These are phyloP conservation scores for Drosophila atroscutellata DNA, from an alignment of 2,888 invertebrate species.

Conservation along the genomic window DNA sequence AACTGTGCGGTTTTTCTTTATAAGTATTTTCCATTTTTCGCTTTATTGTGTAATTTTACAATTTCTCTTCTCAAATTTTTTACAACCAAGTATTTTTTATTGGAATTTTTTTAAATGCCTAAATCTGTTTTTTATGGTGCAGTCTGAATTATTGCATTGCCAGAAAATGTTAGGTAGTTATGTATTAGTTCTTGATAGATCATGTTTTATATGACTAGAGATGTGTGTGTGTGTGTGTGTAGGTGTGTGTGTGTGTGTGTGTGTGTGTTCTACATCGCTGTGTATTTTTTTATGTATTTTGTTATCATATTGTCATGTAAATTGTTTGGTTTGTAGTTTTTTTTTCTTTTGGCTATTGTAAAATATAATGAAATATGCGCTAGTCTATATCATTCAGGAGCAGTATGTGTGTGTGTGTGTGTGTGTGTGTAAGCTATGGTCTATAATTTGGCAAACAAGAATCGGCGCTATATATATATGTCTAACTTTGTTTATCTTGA, in stretches of 20 bases:
- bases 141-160: constrained; percentile 75
- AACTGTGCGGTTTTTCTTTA: constrained; percentile 58
- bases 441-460: constrained; percentile 48
- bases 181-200: constrained; percentile 18
- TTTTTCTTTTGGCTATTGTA: constrained; percentile 60
- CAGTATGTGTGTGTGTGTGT: constrained; percentile 23
- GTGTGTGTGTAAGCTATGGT: constrained; percentile 27
- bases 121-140: constrained; percentile 59
- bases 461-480: constrained; percentile 47
- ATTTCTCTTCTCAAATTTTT: constrained; percentile 31
- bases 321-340: constrained; percentile 53
- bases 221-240: constrained; percentile 10
- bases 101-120: constrained; percentile 63
- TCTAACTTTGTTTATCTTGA: constrained; percentile 26
- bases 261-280: constrained; percentile 19
- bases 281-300: constrained; percentile 43
- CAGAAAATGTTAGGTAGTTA: constrained; percentile 47
- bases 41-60: constrained; percentile 43
- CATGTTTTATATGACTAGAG: constrained; percentile 24
- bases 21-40: constrained; percentile 16
- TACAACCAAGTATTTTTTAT: constrained; percentile 56
- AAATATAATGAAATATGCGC: constrained; percentile 50
- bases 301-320: constrained; percentile 75
- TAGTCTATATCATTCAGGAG: constrained; percentile 59
- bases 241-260: background rate